Evolutionary conservation across 2,113 vertebrate species (phyloP), one percentile per base, ranked within the genome.

Genomic region (Colius striatus): DNA sequence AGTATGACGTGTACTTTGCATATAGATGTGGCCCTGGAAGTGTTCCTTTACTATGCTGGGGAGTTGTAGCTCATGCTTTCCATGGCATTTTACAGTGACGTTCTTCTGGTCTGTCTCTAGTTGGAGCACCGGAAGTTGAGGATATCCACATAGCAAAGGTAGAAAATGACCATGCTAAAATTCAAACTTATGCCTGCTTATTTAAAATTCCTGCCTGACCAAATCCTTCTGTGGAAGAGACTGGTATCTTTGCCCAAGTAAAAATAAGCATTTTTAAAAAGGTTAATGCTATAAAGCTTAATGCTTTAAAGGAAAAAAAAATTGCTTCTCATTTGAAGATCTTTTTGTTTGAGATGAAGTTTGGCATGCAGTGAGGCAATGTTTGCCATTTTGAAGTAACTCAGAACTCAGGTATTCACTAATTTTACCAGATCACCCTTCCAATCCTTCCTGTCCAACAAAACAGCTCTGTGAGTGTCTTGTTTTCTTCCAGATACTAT

Each of bases 361-460:
- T 43, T 74, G 6, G 10, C 32, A 53, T 1, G 1, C 15, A 61
- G 17, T 3, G 12, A 25, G 25, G n/a, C 13, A 90, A 12, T 5
- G 8, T 16, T 32, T 60, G 7, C 26, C 61, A 11, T 41, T 55
- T 60, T 2, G 23, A 71, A 78, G 20, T 18, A 81, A 62, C 26
- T 32, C 0, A 0, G 23, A 50, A 27, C 38, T 73, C 27, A 76
- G 12, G 4, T 16, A 48, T 23, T 74, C 14, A n/a, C 21, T 58
- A 12, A 1, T 36, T 17, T 66, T 60, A 62, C 7, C 36, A 51
- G 8, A 29, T 5, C 9, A 14, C 9, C 7, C 10, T 17, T 51
- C 21, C 13, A 7, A 12, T 25, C n/a, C 27, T 36, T 43, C 5
- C 9, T 10, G 11, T 30, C 26, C 36, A 91, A 41, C 0, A 53